Conservation (phyloP, 2,113 vertebrate species). For the Aleadryas rufinucha region DNA sequence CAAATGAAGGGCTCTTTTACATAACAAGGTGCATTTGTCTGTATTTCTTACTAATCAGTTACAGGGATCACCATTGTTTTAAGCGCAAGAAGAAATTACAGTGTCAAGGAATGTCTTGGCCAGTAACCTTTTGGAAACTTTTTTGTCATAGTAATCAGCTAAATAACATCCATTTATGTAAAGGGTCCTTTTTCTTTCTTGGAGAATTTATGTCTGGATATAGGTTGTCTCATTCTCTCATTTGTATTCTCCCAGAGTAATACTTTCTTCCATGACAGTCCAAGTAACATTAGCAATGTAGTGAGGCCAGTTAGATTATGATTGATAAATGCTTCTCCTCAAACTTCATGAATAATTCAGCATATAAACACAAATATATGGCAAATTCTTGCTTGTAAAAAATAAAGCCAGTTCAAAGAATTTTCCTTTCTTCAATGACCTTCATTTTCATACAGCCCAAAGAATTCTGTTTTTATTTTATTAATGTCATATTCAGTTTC, state of each 20-base stretch:
- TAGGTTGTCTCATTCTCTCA: not conserved
- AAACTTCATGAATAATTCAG: not conserved
- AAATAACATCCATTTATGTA: not conserved
- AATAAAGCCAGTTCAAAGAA: not conserved
- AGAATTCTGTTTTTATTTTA: not conserved
- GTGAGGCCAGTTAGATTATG: not conserved
- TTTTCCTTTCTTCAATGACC: not conserved
- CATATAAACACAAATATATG: not conserved
- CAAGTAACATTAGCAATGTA: not conserved
- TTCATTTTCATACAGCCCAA: not conserved
- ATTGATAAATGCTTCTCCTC: not conserved
- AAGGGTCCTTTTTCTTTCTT: not conserved
- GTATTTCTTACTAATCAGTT: slow-evolving; percentile 8
- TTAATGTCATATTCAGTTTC: not conserved
- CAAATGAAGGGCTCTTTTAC: not conserved
- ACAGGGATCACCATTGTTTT: not conserved
- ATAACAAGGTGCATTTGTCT: not conserved
- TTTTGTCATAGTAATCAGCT: not conserved
- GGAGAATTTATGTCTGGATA: not conserved
- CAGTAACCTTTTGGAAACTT: not conserved
- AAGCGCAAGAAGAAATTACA: not conserved
- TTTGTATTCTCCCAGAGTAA: not conserved
- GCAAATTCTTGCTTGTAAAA: not conserved
- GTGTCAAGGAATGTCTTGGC: not conserved
- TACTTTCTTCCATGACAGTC: not conserved